These are phyloP conservation scores for Osmerus mordax DNA, from an alignment of 2,113 vertebrate genomes.

Conservation along the genomic window DNA sequence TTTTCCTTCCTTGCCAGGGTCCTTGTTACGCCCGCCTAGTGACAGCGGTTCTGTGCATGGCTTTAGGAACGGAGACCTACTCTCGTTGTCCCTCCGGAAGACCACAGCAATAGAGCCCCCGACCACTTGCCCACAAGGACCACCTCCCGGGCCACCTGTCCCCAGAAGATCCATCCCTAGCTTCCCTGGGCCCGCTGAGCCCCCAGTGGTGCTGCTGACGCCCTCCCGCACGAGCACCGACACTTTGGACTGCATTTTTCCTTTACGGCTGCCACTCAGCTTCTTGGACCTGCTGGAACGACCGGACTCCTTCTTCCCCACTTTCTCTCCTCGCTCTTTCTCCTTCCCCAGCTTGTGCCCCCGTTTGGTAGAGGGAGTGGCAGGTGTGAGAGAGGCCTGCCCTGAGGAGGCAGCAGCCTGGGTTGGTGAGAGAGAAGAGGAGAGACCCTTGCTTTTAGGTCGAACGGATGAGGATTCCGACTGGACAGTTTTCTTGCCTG, in stretches of 20 bases:
- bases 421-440: conserved; percentile 60
- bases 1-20: conserved; percentile 53
- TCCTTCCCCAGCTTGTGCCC: conserved; percentile 64
- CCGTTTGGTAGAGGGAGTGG: conserved; percentile 48
- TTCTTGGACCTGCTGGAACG: conserved; percentile 69
- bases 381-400: conserved; percentile 35
- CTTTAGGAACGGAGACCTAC: conserved; percentile 88
- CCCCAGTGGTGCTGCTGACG: conserved; percentile 84
- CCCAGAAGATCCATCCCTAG: conserved; percentile 69
- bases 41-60: conserved; percentile 69
- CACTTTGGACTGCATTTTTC: conserved; percentile 92
- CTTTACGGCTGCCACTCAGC: conserved; percentile 69
- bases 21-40: conserved; percentile 58
- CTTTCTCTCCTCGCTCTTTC: conserved; percentile 58
- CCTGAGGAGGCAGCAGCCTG: conserved; percentile 39
- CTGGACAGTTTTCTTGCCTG: conserved; percentile 62
- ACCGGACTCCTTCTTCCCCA: conserved; percentile 59
- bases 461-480: conserved; percentile 59
- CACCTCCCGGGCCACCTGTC: conserved; percentile 44
- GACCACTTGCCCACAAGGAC: conserved; percentile 69
- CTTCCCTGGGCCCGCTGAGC: conserved; percentile 62
- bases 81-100: conserved; percentile 89
- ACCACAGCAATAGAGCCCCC: conserved; percentile 86
- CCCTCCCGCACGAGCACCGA: conserved; percentile 88
- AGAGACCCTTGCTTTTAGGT: conserved; percentile 62